Base-by-base conservation (phyloP, 1,140 invertebrate genomes). In the Cyphomyrmex costatus region DNA sequence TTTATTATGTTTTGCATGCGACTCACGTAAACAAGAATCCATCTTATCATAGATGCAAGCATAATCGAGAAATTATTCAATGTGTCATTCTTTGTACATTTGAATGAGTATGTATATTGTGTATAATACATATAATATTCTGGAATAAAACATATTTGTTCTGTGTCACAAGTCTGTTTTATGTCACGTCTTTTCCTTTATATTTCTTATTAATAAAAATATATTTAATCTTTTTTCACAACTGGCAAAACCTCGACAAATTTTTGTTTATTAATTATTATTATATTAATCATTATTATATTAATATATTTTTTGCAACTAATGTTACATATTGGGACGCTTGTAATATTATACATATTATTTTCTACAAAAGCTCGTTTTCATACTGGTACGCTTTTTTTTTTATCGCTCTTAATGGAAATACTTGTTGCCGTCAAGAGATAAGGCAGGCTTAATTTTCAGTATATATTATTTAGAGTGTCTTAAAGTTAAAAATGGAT, bases 201-300 rank as follows among this genome's bases (percentile, higher is more conserved):
- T 80, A 70, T 80, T 33, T 58, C 33, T 71, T 70, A 58, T 80
- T 46, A 56, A 42, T 82, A 71, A 58, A 82, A 58, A 46, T 36
- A 3, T 42, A 36, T 46, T 82, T 82, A 60, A 73, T 58, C 33
- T 21, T 19, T 14, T 14, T 3, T 16, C 7, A 27, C 27, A 71
- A 33, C n/a, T 12, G 14, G 12, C 33, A 7, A 53, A 16, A 21
- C 16, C 4, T 63, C 3, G 16, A 27, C 24, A 56, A 42, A 42
- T 42, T 53, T 51, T 10, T 58, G n/a, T 80, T 80, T 42, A n/a
- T 21, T 5, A 58, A 30, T 82, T 42, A 6, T 49, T 49, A 49
- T 49, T 49, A 14, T 49, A 49, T 49, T 49, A 16, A 49, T 49
- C 46, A 49, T 36, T 36, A n/a, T 36, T 3, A 36, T 36, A 36